Evolutionary conservation across 1,140 invertebrate genomes (phyloP), one percentile per base, ranked within the genome.

Genomic region (Sarcophaga bullata): DNA sequence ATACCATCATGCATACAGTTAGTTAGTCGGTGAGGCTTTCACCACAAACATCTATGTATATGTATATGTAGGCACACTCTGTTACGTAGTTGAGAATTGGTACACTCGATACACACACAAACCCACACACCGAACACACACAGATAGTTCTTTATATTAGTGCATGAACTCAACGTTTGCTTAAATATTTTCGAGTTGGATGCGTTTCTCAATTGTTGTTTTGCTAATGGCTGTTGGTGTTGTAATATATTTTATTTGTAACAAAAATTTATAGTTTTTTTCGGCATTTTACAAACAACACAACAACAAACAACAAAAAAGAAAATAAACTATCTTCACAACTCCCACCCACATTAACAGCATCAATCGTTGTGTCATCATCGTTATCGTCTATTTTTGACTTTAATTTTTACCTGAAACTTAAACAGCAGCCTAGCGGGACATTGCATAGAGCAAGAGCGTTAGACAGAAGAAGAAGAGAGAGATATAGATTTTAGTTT

Each of bases 121-220:
- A 68, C n/a, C n/a, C n/a, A n/a, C n/a, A n/a, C n/a, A 15, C 15
- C 17, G 8, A n/a, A n/a, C n/a, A 19, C 8, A 68, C 5, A 58
- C 15, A 15, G 15, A 58, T 58, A 58, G 15, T 58, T 58, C 15
- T 17, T 19, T 19, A 68, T 25, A 19, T 19, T 3, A 68, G 62
- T 68, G 8, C 62, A 68, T 68, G 62, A 68, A 68, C 62, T n/a
- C 19, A 68, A 68, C 62, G 62, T n/a, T 19, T 68, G 62, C 62
- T 19, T 8, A 68, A 68, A 68, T 68, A 19, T 68, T 68, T 68
- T 68, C 19, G n/a, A n/a, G n/a, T n/a, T 68, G 19, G 62, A 8
- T 58, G 54, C n/a, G n/a, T 58, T 58, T 58, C 15, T n/a, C n/a
- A n/a, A n/a, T 58, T n/a, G 10, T n/a, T n/a, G 54, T 37, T 37